A percentile compares a stretch with the other conserved stretches of the same genome.
Conservation (phyloP, 2,113 vertebrate species). For the Triplophysa dalaica region DNA sequence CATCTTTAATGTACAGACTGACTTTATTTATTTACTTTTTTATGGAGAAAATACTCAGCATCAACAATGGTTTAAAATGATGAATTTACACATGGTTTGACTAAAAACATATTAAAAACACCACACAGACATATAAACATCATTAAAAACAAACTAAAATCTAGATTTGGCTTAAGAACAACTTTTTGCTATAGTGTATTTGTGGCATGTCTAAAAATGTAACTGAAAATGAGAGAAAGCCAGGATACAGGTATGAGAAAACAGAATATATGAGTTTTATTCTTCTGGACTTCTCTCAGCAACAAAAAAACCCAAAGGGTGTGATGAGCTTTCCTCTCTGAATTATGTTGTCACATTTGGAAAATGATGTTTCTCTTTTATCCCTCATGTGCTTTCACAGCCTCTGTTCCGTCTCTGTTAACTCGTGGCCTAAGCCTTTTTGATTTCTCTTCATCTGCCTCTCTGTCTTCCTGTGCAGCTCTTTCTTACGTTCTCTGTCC, state of each 20-base stretch:
- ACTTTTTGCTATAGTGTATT: too few relatives aligned
- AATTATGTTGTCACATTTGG: conserved; percentile 52
- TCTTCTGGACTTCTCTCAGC: conserved; percentile 19
- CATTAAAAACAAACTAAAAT: too few relatives aligned
- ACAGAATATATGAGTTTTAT: not conserved
- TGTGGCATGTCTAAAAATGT: not conserved
- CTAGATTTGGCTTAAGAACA: too few relatives aligned
- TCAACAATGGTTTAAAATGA: too few relatives aligned
- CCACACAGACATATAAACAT: too few relatives aligned
- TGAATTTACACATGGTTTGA: too few relatives aligned
- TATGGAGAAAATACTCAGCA: too few relatives aligned
- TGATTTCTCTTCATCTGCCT: conserved; percentile 57
- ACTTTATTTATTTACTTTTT: too few relatives aligned
- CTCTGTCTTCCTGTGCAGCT: conserved; percentile 13
- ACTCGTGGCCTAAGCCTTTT: conserved; percentile 50
- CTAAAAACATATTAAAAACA: too few relatives aligned
- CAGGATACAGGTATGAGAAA: not conserved
- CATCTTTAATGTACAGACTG: too few relatives aligned
- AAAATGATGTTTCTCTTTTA: conserved; percentile 54
- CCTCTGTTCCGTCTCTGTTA: conserved; percentile 26
- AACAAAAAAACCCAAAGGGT: conserved; percentile 25
- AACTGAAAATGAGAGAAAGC: not conserved
- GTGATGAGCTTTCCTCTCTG: conserved; percentile 44
- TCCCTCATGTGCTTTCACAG: conserved; percentile 44
- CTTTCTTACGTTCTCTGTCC: not conserved